Base-by-base conservation (phyloP, 2,888 invertebrate genomes). In the Phengaris arion region DNA sequence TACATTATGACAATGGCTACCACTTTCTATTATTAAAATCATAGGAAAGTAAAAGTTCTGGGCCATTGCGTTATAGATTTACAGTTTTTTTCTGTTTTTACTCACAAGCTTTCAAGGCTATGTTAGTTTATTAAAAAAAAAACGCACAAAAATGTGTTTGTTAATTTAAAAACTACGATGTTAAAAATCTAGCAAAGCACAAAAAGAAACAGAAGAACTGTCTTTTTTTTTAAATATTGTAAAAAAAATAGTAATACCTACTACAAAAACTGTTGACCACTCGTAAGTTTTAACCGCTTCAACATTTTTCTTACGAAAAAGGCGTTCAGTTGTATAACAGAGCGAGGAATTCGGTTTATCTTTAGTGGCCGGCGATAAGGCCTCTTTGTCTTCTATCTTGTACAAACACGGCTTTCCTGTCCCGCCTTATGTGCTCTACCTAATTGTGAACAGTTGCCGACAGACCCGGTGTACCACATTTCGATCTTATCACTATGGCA, bases 351-450 rank as follows among this genome's bases (percentile, higher is more conserved):
- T 89, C 88, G 83, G 51, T 89, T 91, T 92, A 92, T 92, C 91
- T 92, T 83, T 85, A 83, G 83, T 83, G 83, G 82, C 80, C 79
- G 80, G 82, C 77, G 92, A 92, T 92, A 92, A 93, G 86, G 89
- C 35, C 35, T 2, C 86, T 92, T 93, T 92, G 91, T 92, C 85
- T 87, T 85, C 91, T 92, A 92, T 93, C 93, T 92, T 84, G 83
- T 81, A 80, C 86, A 93, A 93, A 93, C 89, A 92, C 87, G 86
- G 85, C 86, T 92, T 91, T 93, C 93, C 93, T 90, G 92, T 85
- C 83, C 81, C 83, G 79, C 84, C 81, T 81, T 82, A 82, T 82
- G 79, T 78, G 77, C 81, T 79, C 81, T 81, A 80, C 84, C 84
- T 84, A 85, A 85, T 86, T 84, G 84, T 85, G 83, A 85, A 83